phyloP scores from a whole-genome alignment of 2,113 vertebrate genomes.

The Numida meleagris region DNA sequence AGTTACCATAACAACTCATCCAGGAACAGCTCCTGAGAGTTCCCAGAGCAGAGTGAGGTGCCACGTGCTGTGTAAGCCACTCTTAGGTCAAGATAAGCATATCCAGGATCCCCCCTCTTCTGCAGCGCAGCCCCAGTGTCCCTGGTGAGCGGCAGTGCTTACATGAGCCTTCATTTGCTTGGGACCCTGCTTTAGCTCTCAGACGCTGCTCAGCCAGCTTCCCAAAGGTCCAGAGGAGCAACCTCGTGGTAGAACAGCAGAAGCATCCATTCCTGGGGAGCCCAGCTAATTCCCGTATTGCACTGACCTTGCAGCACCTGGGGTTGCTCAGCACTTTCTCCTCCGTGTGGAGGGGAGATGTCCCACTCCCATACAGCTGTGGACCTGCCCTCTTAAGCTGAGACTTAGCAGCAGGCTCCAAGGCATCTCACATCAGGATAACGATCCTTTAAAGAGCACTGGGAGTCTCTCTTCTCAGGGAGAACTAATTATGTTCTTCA shows the following conservation, averaged over 20 bases:
- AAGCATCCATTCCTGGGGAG: background rate
- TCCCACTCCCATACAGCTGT: background rate
- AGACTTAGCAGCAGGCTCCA: slow-evolving; percentile 13
- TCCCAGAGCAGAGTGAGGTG: background rate
- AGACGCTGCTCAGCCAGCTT: background rate
- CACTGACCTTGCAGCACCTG: background rate
- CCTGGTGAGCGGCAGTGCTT: background rate
- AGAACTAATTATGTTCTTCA: slow-evolving; percentile 49
- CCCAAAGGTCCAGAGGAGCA: background rate
- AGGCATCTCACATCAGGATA: background rate
- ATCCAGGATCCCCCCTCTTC: background rate
- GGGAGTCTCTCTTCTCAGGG: slow-evolving; percentile 45
- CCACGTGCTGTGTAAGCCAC: background rate
- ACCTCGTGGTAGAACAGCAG: background rate
- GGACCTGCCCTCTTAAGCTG: background rate
- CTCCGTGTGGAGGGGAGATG: background rate
- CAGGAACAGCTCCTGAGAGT: slow-evolving; percentile 1
- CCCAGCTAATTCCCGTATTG: background rate
- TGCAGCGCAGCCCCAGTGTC: background rate
- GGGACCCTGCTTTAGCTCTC: background rate
- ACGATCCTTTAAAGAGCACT: slow-evolving; percentile 38
- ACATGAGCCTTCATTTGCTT: background rate
- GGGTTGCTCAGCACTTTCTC: slow-evolving; percentile 1
- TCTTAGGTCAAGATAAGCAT: background rate
- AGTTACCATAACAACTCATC: slow-evolving; percentile 68